Evolutionary conservation across 2,888 invertebrate genomes (phyloP).

Genomic region (Clistopyga incitator): DNA sequence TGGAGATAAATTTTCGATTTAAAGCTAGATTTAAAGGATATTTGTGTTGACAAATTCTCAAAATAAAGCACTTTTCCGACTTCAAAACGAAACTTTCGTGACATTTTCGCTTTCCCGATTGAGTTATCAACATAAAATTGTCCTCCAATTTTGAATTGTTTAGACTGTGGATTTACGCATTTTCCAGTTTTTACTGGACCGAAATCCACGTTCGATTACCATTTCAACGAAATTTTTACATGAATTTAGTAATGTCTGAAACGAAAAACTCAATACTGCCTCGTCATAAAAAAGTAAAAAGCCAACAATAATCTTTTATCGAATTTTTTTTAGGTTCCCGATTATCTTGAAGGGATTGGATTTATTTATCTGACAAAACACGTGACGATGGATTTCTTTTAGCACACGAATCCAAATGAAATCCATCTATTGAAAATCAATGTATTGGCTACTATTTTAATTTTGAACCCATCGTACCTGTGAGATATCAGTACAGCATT

Average conservation of each 20-base stretch:
- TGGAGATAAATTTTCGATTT: neutral
- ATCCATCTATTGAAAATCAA: neutral
- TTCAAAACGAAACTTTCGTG: neutral
- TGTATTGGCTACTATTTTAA: neutral
- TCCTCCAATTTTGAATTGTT: too few species aligned
- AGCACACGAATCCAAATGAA: neutral
- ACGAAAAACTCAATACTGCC: too few species aligned
- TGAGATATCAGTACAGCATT: neutral
- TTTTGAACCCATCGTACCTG: slow-evolving; percentile 5
- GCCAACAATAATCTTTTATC: too few species aligned
- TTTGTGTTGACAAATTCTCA: too few species aligned
- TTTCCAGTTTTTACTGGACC: too few species aligned
- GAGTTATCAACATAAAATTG: too few species aligned
- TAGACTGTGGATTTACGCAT: too few species aligned
- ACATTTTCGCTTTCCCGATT: neutral
- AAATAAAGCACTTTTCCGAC: neutral
- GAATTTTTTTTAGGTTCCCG: neutral
- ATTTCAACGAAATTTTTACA: too few species aligned
- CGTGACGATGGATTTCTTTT: neutral
- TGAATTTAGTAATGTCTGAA: too few species aligned
- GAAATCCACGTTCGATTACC: too few species aligned
- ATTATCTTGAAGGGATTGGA: neutral
- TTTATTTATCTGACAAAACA: neutral
- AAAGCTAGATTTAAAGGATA: neutral
- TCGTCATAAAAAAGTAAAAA: too few species aligned